Conservation (phyloP, 2,888 invertebrate genomes). For the Hypena proboscidalis region DNA sequence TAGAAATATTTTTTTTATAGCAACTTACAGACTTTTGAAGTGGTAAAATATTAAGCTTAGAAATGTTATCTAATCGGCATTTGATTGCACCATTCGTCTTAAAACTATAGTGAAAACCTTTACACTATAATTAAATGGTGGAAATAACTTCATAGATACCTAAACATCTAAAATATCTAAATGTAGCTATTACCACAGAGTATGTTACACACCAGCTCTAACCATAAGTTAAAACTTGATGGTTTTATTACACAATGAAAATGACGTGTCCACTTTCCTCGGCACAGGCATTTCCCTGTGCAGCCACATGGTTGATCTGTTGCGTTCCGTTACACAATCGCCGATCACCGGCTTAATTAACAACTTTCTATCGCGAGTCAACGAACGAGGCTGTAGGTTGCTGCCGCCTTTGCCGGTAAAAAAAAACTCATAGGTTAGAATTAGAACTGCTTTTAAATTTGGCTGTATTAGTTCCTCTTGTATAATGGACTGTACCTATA, state of each 20-base stretch:
- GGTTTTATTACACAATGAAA: constrained; percentile 32
- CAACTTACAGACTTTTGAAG: no score
- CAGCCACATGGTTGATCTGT: constrained; percentile 62
- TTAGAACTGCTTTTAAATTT: no score
- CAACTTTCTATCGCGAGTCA: constrained; percentile 80
- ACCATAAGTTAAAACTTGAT: constrained; percentile 9
- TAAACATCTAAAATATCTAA: no score
- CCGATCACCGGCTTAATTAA: constrained; percentile 74
- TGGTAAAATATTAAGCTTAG: no score
- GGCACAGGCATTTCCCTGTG: constrained; percentile 58
- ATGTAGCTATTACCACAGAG: constrained; percentile 5
- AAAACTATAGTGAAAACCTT: no score
- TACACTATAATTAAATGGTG: no score
- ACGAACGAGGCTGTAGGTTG: constrained; percentile 59
- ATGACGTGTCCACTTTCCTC: constrained; percentile 43
- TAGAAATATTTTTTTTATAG: no score
- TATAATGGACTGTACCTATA: no score
- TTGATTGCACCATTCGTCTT: no score
- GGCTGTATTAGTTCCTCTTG: no score
- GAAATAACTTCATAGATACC: no score
- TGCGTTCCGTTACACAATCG: constrained; percentile 75
- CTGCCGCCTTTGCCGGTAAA: constrained; percentile 38
- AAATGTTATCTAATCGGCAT: no score
- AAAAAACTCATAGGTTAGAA: constrained; percentile 34
- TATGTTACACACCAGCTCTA: constrained; percentile 1